These are phyloP conservation scores for Ericerus pela DNA, from an alignment of 1,140 invertebrate genomes.

Conservation along the genomic window DNA sequence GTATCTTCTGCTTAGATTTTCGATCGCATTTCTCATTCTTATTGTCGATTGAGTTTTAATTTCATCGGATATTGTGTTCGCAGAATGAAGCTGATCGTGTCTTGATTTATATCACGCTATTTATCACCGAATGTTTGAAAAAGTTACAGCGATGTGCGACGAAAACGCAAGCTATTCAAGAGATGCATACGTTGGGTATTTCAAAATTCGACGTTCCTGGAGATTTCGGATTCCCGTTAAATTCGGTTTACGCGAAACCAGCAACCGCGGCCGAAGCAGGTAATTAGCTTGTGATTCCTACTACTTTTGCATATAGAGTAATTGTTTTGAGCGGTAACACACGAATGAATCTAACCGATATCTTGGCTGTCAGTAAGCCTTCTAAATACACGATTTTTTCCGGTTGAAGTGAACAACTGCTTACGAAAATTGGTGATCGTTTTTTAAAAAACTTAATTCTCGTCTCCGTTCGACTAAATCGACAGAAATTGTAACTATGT, in stretches of 20 bases:
- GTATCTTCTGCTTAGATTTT: constrained; percentile 34
- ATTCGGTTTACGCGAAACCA: constrained; percentile 90
- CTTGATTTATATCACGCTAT: constrained; percentile 95
- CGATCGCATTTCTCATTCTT: neutral
- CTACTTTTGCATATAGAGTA: no score
- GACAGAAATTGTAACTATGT: no score
- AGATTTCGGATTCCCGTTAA: constrained; percentile 89
- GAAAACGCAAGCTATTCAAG: constrained; percentile 79
- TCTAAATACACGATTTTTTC: no score
- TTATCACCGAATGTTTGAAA: constrained; percentile 96
- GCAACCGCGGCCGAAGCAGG: constrained; percentile 58
- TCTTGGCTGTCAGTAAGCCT: no score
- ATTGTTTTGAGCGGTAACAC: no score
- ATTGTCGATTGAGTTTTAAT: neutral
- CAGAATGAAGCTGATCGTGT: constrained; percentile 88
- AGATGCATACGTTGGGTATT: constrained; percentile 91
- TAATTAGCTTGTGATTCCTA: no score
- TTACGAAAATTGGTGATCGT: no score
- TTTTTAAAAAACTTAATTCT: no score
- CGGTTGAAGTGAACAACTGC: no score
- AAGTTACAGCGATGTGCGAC: constrained; percentile 79
- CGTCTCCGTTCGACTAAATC: no score
- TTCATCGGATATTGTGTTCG: constrained; percentile 26
- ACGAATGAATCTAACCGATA: no score
- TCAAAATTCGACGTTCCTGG: constrained; percentile 95